Evolutionary conservation across 2,888 invertebrate species (phyloP), one percentile per base, ranked within the genome.

Genomic region (Megaustenia siamemsis): DNA sequence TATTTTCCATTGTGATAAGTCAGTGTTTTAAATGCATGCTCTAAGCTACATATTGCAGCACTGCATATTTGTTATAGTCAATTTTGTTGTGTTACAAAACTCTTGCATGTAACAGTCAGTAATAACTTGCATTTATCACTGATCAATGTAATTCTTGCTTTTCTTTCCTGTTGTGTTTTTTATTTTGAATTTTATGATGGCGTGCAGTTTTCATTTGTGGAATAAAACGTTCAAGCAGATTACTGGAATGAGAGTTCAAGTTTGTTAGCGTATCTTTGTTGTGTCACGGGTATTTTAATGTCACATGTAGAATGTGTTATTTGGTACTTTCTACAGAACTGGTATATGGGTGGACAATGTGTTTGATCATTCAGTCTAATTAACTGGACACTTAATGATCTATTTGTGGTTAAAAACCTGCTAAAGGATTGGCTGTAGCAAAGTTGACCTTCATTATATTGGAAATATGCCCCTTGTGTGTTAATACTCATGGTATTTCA

Each of bases 151-250:
- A 49, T 73, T 73, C 35, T 73, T 45, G 69, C 69, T 40, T 73
- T n/a, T 38, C 32, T 56, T 35, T 76, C 24, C 21, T 60, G 24
- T 77, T 60, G 45, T 49, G 32, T 3, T 40, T 49, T 49, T 49
- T 49, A 21, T 40, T 38, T 24, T 56, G 24, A 56, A 77, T 77
- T 38, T 35, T 56, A 60, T 38, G 32, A 77, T 40, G 35, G 76
- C 28, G 60, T 73, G 73, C 73, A 45, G 73, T 77, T 77, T 77
- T 77, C 24, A 77, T 43, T 77, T 77, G 60, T 77, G 76, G n/a
- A 77, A 77, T 77, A 77, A 77, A 77, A 38, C n/a, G 56, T 77
- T 77, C 53, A 56, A 75, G 76, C 71, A 71, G 71, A 43, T n/a
- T 24, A 43, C 43, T 69, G 38, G 49, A 69, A 21, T 45, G 12